Percentiles rank a stretch among this genome's conserved stretches.
Conservation (phyloP, 2,888 invertebrate species). For the Biston stratarius region DNA sequence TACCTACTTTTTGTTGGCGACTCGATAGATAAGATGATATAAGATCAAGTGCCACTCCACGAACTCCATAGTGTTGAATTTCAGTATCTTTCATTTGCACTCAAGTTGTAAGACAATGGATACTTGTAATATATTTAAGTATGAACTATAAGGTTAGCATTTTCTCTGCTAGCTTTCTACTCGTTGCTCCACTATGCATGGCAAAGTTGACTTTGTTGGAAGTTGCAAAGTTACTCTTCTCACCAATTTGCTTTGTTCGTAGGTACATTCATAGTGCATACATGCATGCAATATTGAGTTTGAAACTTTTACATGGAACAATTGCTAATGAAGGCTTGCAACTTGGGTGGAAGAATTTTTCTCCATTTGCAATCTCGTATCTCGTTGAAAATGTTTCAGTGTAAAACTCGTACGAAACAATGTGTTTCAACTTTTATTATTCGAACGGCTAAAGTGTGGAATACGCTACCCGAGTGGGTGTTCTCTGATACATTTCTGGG, state of each 20-base stretch:
- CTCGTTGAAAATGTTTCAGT: background rate
- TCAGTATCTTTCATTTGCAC: too few species aligned
- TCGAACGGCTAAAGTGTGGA: too few species aligned
- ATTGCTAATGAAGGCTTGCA: slow-evolving; percentile 17
- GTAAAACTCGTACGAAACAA: too few species aligned
- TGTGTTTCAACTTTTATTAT: too few species aligned
- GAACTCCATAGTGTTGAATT: too few species aligned
- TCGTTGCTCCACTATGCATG: slow-evolving; percentile 8
- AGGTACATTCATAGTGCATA: slow-evolving; percentile 6
- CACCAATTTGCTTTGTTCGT: slow-evolving; percentile 26
- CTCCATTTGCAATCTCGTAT: background rate
- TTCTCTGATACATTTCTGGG: too few species aligned
- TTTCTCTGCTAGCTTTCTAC: background rate
- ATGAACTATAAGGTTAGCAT: background rate
- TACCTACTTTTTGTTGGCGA: too few species aligned
- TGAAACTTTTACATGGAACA: slow-evolving; percentile 21
- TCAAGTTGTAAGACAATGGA: too few species aligned
- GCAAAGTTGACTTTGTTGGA: slow-evolving; percentile 17
- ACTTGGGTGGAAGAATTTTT: slow-evolving; percentile 15
- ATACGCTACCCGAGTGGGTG: too few species aligned
- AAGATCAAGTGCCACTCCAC: too few species aligned
- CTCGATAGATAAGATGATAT: too few species aligned
- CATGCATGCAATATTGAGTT: slow-evolving; percentile 6
- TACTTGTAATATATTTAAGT: too few species aligned
- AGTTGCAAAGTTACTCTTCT: slow-evolving; percentile 16